Evolutionary conservation across 1,140 invertebrate genomes (phyloP).

Genomic region (Nilaparvata lugens): DNA sequence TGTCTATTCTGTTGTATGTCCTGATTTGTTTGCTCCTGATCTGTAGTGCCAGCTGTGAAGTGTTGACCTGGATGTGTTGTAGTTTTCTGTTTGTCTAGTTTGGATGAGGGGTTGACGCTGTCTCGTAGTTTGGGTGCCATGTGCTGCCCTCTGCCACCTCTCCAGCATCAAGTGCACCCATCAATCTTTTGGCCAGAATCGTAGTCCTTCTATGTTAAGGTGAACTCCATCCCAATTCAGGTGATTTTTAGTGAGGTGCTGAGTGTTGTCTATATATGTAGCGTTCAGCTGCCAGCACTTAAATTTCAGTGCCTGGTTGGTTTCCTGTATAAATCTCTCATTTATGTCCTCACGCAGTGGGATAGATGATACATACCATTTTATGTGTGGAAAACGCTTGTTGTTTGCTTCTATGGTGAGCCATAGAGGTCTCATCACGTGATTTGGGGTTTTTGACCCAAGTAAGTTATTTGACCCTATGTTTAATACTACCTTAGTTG

Average conservation of each 20-base stretch:
- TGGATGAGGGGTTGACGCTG: too few relatives aligned
- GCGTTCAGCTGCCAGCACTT: not conserved
- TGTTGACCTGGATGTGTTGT: too few relatives aligned
- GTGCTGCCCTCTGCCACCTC: too few relatives aligned
- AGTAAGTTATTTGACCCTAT: too few relatives aligned
- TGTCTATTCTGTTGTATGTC: too few relatives aligned
- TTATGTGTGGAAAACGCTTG: not conserved
- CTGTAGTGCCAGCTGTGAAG: too few relatives aligned
- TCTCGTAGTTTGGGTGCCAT: too few relatives aligned
- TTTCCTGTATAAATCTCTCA: not conserved
- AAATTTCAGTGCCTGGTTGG: not conserved
- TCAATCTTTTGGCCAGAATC: not conserved
- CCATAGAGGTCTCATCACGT: not conserved
- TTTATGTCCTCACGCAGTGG: not conserved
- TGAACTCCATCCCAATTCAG: not conserved
- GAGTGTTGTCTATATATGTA: not conserved
- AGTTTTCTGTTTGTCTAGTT: too few relatives aligned
- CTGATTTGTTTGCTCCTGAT: too few relatives aligned
- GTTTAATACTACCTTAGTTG: too few relatives aligned
- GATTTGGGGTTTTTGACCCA: slow-evolving; percentile 1
- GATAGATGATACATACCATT: not conserved
- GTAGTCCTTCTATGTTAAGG: not conserved
- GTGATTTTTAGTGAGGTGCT: not conserved
- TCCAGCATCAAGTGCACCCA: too few relatives aligned
- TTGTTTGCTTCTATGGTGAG: not conserved